Conservation (phyloP, 2,113 vertebrate genomes). For the Labeo rohita region DNA sequence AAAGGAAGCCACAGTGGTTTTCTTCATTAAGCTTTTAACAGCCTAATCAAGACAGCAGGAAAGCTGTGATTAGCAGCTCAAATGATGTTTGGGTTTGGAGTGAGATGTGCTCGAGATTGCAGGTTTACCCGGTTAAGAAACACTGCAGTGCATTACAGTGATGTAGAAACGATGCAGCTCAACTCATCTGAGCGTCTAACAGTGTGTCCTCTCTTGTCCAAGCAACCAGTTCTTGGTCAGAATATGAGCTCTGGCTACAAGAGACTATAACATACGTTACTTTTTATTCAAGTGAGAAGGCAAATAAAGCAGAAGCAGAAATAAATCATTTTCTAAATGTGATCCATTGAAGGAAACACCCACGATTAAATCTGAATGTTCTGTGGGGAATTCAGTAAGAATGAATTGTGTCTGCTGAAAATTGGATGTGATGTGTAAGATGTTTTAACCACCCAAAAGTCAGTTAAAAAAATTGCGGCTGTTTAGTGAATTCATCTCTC, state of each 20-base stretch:
- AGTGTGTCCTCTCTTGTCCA: background rate
- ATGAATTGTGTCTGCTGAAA: background rate
- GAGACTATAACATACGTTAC: background rate
- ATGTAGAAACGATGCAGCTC: too few species aligned
- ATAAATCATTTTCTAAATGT: background rate
- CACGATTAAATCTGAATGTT: background rate
- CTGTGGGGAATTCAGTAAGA: background rate
- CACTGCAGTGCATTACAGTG: background rate
- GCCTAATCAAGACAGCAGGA: constrained; percentile 20
- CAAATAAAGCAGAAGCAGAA: background rate
- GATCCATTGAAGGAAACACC: background rate
- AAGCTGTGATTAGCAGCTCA: constrained; percentile 12
- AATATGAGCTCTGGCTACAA: background rate
- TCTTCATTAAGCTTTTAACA: constrained; percentile 42
- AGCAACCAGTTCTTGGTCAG: background rate
- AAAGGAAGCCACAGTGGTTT: background rate
- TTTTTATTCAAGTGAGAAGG: background rate
- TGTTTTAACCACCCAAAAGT: background rate
- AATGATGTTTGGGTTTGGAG: background rate
- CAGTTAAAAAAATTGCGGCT: background rate
- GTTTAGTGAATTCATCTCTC: too few species aligned
- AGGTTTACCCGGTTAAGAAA: background rate
- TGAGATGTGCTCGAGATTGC: too few species aligned
- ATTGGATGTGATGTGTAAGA: background rate
- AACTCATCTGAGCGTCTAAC: background rate